Evolutionary conservation across 2,888 invertebrate genomes (phyloP), one percentile per base, ranked within the genome.

Genomic region (Apomyelois bistriatella): DNA sequence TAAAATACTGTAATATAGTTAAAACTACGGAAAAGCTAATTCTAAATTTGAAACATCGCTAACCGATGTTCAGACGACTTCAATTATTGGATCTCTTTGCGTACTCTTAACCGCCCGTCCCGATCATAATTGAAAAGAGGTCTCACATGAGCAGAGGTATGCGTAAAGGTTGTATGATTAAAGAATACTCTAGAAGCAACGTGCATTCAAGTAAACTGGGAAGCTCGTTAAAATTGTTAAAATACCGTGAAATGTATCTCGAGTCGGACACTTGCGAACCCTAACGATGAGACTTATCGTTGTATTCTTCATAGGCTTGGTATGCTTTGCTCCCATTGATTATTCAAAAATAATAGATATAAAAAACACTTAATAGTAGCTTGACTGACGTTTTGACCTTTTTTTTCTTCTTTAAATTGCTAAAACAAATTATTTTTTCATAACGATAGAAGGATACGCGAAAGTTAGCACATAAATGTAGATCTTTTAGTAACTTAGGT

Each of bases 211-310:
- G 83, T 85, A 84, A 85, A 83, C 82, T 83, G 78, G 79, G 77
- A 62, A 75, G 78, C 86, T 89, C 88, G 89, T 90, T 90, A 90
- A 89, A 89, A 81, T 82, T 87, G 89, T 87, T 87, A 87, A 90
- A 90, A 89, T 83, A 87, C 87, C 89, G 88, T 90, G 81, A 88
- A 88, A 88, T 85, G 84, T 84, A 76, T 72, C 78, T 79, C 79
- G 78, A 83, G 79, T 71, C 78, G 85, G 81, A 83, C 79, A 82
- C 85, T 82, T 82, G 55, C 57, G 84, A 55, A 56, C 48, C 49
- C 54, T 59, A 64, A 77, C 74, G 76, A 74, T 72, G 66, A 67
- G 72, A 67, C 66, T 68, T 71, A 74, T 74, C 70, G 70, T 68
- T 67, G 67, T 32, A 10, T 16, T 46, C 46, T 10, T 15, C 32